A percentile compares a stretch with the other conserved stretches of the same genome.
These are phyloP conservation scores for Lutjanus campechanus DNA, from an alignment of 2,797 vertebrate genomes.

Conservation along the genomic window DNA sequence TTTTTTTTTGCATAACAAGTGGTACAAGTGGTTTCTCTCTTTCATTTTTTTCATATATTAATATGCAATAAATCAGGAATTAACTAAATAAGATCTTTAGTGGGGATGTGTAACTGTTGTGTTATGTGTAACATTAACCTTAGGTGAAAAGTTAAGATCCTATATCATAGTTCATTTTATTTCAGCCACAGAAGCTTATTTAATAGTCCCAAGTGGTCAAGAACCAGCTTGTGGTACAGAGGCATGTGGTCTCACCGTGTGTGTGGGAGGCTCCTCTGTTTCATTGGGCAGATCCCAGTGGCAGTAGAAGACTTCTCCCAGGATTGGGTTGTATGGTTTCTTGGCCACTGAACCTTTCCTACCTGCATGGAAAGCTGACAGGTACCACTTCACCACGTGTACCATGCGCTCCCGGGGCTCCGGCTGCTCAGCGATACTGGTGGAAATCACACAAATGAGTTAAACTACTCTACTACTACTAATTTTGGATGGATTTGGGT, in stretches of 20 bases:
- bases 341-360: slow-evolving; percentile 99
- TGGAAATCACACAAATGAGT: neutral
- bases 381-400: slow-evolving; percentile 97
- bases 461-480: neutral
- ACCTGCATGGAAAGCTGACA: slow-evolving; percentile 98
- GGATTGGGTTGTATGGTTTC: slow-evolving; percentile 98
- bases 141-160: neutral
- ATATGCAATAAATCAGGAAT: neutral
- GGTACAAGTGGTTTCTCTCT: too few species aligned
- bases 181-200: neutral
- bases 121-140: neutral
- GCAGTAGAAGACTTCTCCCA: slow-evolving; percentile 98
- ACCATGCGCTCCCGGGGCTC: slow-evolving; percentile 96
- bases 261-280: slow-evolving; percentile 86
- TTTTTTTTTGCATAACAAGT: neutral
- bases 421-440: slow-evolving; percentile 94
- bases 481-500: neutral
- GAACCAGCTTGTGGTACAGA: neutral
- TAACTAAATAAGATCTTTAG: neutral
- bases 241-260: slow-evolving; percentile 65
- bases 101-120: neutral
- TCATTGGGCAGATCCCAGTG: slow-evolving; percentile 95
- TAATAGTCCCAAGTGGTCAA: neutral
- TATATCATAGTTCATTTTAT: neutral
- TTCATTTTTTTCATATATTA: neutral